Evolutionary conservation across 2,797 vertebrate species (phyloP), one percentile per base, ranked within the genome.

Genomic region (Antrozous pallidus): DNA sequence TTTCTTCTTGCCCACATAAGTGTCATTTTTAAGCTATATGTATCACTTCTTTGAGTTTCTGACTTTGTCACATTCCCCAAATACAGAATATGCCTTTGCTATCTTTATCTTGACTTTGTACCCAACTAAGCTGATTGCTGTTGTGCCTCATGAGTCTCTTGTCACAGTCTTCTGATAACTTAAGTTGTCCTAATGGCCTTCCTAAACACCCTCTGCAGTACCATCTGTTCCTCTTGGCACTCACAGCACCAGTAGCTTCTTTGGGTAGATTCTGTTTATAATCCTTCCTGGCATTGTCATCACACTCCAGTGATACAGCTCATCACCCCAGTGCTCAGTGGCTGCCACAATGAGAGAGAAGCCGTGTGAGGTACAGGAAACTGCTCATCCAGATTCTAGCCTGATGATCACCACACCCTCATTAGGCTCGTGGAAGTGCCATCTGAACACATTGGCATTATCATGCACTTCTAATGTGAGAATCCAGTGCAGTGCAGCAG

Each of bases 161-260:
- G 71, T 94, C 93, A 93, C 8, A 47, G 31, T 91, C 92, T 80
- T 91, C 49, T 74, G 58, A 94, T 91, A 89, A 82, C 58, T 89
- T 93, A 89, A 93, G 69, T 81, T 96, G 67, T 54, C 80, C 91
- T 92, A 84, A 92, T 91, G 94, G 94, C 71, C 92, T 95, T 94
- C 49, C 70, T 93, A 94, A 96, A 94, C 51, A 91, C 81, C 91
- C 83, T 94, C 88, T 75, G 73, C 63, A 93, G 77, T 49, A 40
- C 91, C 95, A 75, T 92, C 95, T 97, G 95, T 71, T 97, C 88
- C 77, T 89, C 71, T 94, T 96, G 96, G 96, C 93, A 93, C 47
- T 84, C 75, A 42, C 36, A 47, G 71, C 22, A 56, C 54, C 94
- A 94, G 6, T 58, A 51, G 63, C 65, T 94, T 95, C 84, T 90